Conservation (phyloP, 2,797 vertebrate genomes). For the Tokudaia tokunoshimensis region DNA sequence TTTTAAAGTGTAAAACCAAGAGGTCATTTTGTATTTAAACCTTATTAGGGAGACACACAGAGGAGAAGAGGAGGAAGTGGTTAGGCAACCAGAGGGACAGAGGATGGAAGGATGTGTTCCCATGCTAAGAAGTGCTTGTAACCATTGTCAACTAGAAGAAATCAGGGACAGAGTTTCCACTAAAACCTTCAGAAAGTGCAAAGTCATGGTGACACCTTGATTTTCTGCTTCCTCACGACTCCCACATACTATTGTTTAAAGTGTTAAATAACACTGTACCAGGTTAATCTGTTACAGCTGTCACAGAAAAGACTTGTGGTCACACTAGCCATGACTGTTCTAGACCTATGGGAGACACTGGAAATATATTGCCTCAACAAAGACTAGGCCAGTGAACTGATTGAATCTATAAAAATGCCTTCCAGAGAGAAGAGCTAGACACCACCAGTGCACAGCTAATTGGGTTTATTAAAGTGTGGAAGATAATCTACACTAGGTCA, state of each 20-base stretch:
- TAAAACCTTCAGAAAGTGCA: not conserved
- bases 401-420: conserved; percentile 7
- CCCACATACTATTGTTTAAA: not conserved
- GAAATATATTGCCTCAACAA: not conserved
- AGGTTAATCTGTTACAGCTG: not conserved
- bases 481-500: conserved; percentile 44
- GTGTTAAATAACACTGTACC: not conserved
- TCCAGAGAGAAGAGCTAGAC: conserved; percentile 22
- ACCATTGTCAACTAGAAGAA: not conserved
- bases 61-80: not conserved
- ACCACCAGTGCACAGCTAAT: conserved; percentile 27
- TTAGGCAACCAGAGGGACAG: rapidly evolving
- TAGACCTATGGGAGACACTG: not conserved
- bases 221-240: not conserved
- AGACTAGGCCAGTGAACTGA: not conserved
- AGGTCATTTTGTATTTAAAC: not conserved
- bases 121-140: rapidly evolving
- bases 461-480: conserved; percentile 38
- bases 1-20: not conserved
- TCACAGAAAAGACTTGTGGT: not conserved
- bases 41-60: not conserved
- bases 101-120: rapidly evolving
- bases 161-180: not conserved
- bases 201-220: not conserved
- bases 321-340: not conserved